Evolutionary conservation across 2,888 invertebrate species (phyloP), one percentile per base, ranked within the genome.

Genomic region (Drosophila nigritarsus): DNA sequence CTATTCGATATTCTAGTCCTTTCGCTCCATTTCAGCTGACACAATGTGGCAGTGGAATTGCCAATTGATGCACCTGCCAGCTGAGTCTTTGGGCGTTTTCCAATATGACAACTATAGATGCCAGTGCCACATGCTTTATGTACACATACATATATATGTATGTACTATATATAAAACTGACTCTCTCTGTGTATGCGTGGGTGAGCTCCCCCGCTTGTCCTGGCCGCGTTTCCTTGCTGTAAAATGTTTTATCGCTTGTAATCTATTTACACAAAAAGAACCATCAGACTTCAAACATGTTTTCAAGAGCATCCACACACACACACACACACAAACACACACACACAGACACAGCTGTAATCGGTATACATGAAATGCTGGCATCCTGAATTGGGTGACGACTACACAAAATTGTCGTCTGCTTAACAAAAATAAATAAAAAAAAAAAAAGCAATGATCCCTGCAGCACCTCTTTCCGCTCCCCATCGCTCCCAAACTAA

Each of bases 161-260:
- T 64, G 11, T 56, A 42, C 27, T 15, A 7, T n/a, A 20, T 56
- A 56, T 20, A 55, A 13, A 8, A 30, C 30, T 36, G 67, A 20
- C 53, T 49, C 3, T 53, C 29, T 13, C 38, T 50, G 61, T 55
- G 38, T 45, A 20, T 29, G 32, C 45, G 20, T 53, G 56, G 65
- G 29, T 40, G 49, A 29, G 61, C 56, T 61, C 30, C 30, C 38
- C 54, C 29, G 54, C 34, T 42, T 49, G 50, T 38, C 61, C 68
- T 51, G 36, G 32, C 5, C 42, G 32, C 24, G 58, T 24, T 30
- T 32, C 9, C 53, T 60, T 61, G 51, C 24, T 61, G 82, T 82
- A 83, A 89, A 90, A 90, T 91, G 87, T 91, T 91, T 91, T 89
- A 91, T 90, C 91, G 90, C 91, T 90, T 89, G 91, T 89, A 91